Evolutionary conservation across 92 coral and sea anemone species (phyloP).

Genomic region (Siderastrea radians): DNA sequence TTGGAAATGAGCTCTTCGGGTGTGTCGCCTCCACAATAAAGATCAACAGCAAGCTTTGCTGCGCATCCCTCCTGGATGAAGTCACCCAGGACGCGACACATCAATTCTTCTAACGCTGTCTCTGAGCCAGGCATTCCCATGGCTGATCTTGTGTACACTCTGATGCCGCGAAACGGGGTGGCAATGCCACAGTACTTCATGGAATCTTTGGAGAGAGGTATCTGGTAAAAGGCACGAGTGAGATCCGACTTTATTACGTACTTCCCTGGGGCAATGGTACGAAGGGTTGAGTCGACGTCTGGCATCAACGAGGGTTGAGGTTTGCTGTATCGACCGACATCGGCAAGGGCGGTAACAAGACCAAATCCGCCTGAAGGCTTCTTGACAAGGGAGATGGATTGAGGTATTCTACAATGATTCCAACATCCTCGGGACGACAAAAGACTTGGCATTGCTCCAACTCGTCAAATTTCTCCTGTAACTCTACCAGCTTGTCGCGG

Average conservation of each 20-base stretch:
- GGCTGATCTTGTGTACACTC: constrained; percentile 44
- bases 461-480: too few relatives aligned
- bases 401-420: constrained; percentile 33
- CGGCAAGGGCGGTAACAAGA: constrained; percentile 58
- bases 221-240: constrained; percentile 58
- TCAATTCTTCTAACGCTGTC: constrained; percentile 53
- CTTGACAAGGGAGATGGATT: constrained; percentile 60
- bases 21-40: constrained; percentile 56
- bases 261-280: constrained; percentile 52
- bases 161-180: constrained; percentile 52
- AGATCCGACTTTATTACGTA: constrained; percentile 15
- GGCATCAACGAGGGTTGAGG: too few relatives aligned
- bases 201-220: constrained; percentile 15
- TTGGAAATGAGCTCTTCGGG: constrained; percentile 34
- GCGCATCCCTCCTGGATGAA: constrained; percentile 36
- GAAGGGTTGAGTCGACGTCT: background rate
- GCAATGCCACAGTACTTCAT: background rate
- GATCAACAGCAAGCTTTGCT: constrained; percentile 53
- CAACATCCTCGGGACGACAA: constrained; percentile 41
- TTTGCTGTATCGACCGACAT: constrained; percentile 25
- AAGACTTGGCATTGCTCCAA: constrained; percentile 15
- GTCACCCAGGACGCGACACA: constrained; percentile 57
- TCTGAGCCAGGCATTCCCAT: constrained; percentile 65
- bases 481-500: constrained; percentile 9
- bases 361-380: constrained; percentile 50